These are phyloP conservation scores for Gryon sp. DNA, from an alignment of 1,140 invertebrate genomes.

Conservation along the genomic window DNA sequence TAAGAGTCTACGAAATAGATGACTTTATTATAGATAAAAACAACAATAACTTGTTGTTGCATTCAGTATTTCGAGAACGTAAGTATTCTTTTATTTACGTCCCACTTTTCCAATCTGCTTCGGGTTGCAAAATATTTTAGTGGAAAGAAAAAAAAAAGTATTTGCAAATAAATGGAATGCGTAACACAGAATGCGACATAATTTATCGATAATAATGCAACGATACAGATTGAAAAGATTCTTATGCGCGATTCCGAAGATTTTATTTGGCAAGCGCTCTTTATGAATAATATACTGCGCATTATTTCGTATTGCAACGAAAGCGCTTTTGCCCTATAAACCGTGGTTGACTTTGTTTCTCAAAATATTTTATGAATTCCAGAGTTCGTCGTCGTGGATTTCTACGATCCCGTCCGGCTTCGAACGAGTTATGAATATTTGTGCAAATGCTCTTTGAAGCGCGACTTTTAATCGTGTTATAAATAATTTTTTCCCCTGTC, in stretches of 20 bases:
- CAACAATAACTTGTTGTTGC: too few relatives aligned
- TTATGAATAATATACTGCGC: slow-evolving; percentile 63
- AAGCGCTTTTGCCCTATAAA: slow-evolving; percentile 29
- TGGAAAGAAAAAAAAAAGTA: neutral
- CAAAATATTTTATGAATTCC: slow-evolving; percentile 46
- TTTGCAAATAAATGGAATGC: slow-evolving; percentile 27
- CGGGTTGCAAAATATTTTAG: neutral
- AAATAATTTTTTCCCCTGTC: slow-evolving; percentile 17
- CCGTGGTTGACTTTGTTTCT: slow-evolving; percentile 42
- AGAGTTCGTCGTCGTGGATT: neutral
- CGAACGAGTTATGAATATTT: slow-evolving; percentile 38
- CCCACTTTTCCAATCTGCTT: too few relatives aligned
- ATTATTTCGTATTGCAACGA: slow-evolving; percentile 42
- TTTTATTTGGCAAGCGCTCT: slow-evolving; percentile 58
- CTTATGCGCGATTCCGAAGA: slow-evolving; percentile 45
- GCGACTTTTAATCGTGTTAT: slow-evolving; percentile 25
- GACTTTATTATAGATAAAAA: too few relatives aligned
- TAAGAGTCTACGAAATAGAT: too few relatives aligned
- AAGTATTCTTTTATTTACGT: too few relatives aligned
- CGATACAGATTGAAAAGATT: slow-evolving; percentile 29
- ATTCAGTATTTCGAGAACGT: too few relatives aligned
- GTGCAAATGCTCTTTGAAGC: slow-evolving; percentile 5
- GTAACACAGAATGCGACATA: slow-evolving; percentile 18
- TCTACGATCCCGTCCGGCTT: neutral
- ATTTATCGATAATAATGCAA: slow-evolving; percentile 55